Percentiles rank a stretch among this genome's conserved stretches.
Evolutionary conservation across 2,113 vertebrate species (phyloP).

Genomic region (Eolophus roseicapilla): DNA sequence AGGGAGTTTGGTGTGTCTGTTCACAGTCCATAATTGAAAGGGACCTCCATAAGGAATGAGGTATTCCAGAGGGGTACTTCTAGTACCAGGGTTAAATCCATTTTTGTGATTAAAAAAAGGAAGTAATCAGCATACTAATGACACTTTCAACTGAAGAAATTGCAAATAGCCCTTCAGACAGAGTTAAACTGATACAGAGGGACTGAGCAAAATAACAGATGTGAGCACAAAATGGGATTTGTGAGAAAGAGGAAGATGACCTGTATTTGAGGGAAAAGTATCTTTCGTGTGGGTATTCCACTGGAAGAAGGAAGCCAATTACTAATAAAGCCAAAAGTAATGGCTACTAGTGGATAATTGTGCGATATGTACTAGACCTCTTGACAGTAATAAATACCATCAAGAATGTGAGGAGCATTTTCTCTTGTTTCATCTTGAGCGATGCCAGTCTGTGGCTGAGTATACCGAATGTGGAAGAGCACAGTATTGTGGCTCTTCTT

Average conservation of each 20-base stretch:
- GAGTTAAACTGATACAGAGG: not conserved
- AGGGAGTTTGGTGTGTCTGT: not conserved
- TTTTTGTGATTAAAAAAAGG: constrained; percentile 11
- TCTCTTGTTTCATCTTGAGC: not conserved
- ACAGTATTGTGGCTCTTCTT: not conserved
- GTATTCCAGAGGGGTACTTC: not conserved
- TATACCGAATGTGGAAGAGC: not conserved
- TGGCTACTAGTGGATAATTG: not conserved
- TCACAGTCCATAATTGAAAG: not conserved
- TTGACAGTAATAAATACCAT: not conserved
- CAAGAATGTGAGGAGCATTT: not conserved
- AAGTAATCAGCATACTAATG: not conserved
- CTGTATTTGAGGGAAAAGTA: not conserved
- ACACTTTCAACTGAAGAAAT: not conserved
- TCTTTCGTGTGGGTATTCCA: not conserved
- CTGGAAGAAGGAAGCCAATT: not conserved
- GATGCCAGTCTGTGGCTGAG: not conserved
- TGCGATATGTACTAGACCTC: not conserved
- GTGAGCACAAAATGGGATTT: not conserved
- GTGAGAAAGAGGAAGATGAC: not conserved
- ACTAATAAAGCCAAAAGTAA: not conserved
- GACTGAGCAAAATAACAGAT: not conserved
- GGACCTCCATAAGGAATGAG: not conserved
- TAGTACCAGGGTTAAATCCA: not conserved
- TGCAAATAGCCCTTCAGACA: not conserved